Base-by-base conservation (phyloP, 2,113 vertebrate species). In the Scomber colias region DNA sequence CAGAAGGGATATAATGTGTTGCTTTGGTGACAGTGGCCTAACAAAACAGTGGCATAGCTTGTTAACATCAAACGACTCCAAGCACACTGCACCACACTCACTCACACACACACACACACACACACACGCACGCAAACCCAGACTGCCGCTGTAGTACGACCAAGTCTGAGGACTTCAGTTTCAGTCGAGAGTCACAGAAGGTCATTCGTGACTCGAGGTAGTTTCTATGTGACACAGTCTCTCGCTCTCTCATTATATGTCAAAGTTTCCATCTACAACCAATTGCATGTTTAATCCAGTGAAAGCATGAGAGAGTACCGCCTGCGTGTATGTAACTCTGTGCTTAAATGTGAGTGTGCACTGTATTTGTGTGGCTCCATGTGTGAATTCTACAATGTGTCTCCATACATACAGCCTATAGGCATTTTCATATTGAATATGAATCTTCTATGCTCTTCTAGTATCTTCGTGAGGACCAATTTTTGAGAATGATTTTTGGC, bases 1-100 rank as follows among this genome's bases (percentile, higher is more conserved):
- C 75, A 86, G 82, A 79, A 66, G 35, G 77, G 40, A 82, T 82
- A 21, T 71, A 60, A 83, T 75, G 72, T 83, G 87, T 92, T 94
- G 90, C 92, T 93, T 87, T 92, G 90, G 93, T 91, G 92, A 94
- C 90, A 82, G 88, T 72, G 75, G 81, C 62, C 66, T 79, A 90
- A 92, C 89, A 93, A 90, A 93, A 94, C 86, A 92, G 86, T 89
- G 78, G 75, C 77, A 63, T 30, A 77, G 75, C 82, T 89, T 79
- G 83, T 93, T 93, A 92, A 93, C 87, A 92, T 91, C 86, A 92
- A 91, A 91, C n/a, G n/a, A 78, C 73, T 88, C 13, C 51, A 64
- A 60, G 69, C 79, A 1, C 40, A 59, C 48, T 21, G 46, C 68
- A 46, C 45, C 30, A 12, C 75, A 54, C 60, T 62, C 49, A 48